phyloP scores from a whole-genome alignment of 2,113 vertebrate species.

The Anthoscopus minutus region DNA sequence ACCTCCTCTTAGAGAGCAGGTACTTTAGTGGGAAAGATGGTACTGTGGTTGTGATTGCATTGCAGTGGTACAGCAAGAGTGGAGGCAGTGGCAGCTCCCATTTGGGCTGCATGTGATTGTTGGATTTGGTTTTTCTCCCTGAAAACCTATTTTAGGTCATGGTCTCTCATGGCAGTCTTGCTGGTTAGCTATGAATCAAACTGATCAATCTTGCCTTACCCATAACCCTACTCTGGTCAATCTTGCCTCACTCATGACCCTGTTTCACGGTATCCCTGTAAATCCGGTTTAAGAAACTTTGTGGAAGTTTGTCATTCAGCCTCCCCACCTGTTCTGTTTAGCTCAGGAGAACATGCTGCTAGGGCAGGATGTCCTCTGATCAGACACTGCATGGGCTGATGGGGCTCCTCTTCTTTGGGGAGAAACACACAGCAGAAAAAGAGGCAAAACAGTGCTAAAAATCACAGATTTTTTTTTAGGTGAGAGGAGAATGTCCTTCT shows the following conservation, averaged over 20 bases:
- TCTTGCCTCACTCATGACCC: background rate
- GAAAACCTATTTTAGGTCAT: background rate
- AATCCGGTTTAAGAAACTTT: conserved; percentile 17
- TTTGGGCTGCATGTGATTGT: background rate
- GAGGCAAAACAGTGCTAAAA: background rate
- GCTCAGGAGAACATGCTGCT: background rate
- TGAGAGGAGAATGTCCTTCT: background rate
- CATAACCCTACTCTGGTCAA: background rate
- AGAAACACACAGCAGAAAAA: background rate
- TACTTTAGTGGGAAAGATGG: background rate
- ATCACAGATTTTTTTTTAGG: background rate
- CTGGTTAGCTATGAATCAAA: background rate
- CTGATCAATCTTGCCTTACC: background rate
- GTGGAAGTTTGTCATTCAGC: background rate
- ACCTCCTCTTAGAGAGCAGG: background rate
- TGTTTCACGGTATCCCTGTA: background rate
- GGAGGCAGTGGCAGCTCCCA: background rate
- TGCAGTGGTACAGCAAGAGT: background rate
- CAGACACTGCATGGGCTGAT: background rate
- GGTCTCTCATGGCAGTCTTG: background rate
- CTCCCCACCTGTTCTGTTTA: background rate
- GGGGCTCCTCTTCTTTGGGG: background rate
- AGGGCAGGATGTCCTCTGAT: background rate
- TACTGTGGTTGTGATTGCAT: background rate
- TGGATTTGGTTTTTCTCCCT: background rate